Percentiles rank a stretch among this genome's conserved stretches.
Evolutionary conservation across 2,797 vertebrate genomes (phyloP).

Genomic region (Leucoraja ocellata): DNA sequence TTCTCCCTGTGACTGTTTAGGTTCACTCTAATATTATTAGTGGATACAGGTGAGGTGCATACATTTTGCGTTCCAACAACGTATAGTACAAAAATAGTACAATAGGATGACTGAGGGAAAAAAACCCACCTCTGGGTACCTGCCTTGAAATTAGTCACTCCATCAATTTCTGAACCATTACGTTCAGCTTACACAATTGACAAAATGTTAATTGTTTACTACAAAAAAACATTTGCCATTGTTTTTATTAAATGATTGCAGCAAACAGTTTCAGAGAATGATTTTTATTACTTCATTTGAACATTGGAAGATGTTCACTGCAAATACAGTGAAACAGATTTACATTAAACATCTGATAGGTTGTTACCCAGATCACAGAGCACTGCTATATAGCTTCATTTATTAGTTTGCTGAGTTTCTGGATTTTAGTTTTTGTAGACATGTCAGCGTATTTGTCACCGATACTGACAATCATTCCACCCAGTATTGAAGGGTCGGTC

Average conservation of each 20-base stretch:
- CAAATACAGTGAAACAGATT: background rate
- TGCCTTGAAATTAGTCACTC: background rate
- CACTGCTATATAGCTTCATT: constrained; percentile 57
- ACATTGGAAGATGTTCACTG: background rate
- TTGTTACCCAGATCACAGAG: background rate
- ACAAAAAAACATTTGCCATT: background rate
- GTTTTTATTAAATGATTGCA: background rate
- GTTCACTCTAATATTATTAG: too few relatives aligned
- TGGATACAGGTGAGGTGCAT: too few relatives aligned
- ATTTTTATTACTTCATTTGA: background rate
- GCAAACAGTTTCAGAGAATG: background rate
- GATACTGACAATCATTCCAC: constrained; percentile 92
- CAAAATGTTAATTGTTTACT: background rate
- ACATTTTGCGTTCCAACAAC: background rate
- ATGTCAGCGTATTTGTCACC: constrained; percentile 76
- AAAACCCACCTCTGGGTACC: background rate
- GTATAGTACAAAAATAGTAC: background rate
- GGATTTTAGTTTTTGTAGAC: constrained; percentile 86
- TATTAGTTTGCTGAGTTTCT: constrained; percentile 82
- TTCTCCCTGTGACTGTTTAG: too few relatives aligned
- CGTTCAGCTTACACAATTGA: background rate
- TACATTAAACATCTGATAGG: background rate
- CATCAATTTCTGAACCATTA: background rate
- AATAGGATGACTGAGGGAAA: background rate
- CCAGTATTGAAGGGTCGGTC: constrained; percentile 78